Evolutionary conservation across 2,888 invertebrate species (phyloP), one percentile per base, ranked within the genome.

Genomic region (Polyploca ridens): DNA sequence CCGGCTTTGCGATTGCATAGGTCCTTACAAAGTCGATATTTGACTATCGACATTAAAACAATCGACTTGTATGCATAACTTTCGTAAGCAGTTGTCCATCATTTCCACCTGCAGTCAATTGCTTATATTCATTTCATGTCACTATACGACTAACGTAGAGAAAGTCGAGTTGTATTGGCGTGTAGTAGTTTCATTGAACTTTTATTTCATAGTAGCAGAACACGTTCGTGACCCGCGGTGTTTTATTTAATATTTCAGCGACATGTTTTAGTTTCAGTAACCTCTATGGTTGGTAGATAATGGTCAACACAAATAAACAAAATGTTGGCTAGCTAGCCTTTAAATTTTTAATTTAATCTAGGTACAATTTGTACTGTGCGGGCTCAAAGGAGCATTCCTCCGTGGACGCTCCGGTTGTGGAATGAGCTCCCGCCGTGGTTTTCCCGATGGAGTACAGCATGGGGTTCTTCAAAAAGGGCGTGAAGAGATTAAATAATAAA

Each of bases 111-210:
- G n/a, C n/a, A 46, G n/a, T 3, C 19, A 54, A 10, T 10, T 54
- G 19, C 16, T 16, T n/a, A 49, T n/a, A 38, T 10, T n/a, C 14
- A 5, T 16, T 19, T 19, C 54, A 54, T 54, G 54, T 54, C 54
- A 54, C 54, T 54, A 54, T 10, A 54, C 54, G 19, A 41, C 61
- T 60, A 27, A 46, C 68, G 64, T 66, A 74, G 81, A 78, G 81
- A 88, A 88, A 87, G 87, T 85, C 54, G 75, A 75, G 78, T 75
- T 73, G 77, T 67, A 78, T 61, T 41, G 61, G 44, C 61, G 76
- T 71, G 76, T 63, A 69, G 71, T 76, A 71, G 74, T 79, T 77
- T 72, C 77, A 79, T 74, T 76, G 70, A 81, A 82, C 77, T 76
- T 75, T 49, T 61, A 64, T 59, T 57, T 63, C 7, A 66, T 66